Evolutionary conservation across 1,140 invertebrate species (phyloP).

Genomic region (Heliothis subflexa): DNA sequence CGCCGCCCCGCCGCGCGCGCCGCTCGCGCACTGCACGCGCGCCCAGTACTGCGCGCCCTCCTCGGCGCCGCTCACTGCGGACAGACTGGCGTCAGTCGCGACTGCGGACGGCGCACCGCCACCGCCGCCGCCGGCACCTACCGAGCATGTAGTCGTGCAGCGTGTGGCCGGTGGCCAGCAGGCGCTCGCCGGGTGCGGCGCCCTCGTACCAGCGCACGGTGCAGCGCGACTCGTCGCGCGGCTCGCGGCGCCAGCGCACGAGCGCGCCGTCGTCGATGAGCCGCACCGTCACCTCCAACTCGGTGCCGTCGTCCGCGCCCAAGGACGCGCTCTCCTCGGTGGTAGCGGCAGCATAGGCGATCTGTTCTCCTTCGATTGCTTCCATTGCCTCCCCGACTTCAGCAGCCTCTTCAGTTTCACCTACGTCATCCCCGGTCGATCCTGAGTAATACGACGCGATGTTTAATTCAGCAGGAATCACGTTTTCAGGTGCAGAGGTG

Average conservation of each 20-base stretch:
- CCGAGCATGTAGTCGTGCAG: slow-evolving; percentile 72
- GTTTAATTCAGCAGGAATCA: neutral
- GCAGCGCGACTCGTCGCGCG: slow-evolving; percentile 56
- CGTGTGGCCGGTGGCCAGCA: slow-evolving; percentile 65
- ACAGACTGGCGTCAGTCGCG: neutral
- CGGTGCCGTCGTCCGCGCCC: slow-evolving; percentile 46
- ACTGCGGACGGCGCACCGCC: neutral
- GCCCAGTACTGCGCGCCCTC: slow-evolving; percentile 73
- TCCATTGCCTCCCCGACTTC: slow-evolving; percentile 21
- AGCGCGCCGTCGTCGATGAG: slow-evolving; percentile 63
- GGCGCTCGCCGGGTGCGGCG: slow-evolving; percentile 56
- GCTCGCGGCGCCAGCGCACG: slow-evolving; percentile 60
- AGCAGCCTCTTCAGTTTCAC: neutral
- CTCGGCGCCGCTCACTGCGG: slow-evolving; percentile 65
- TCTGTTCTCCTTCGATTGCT: slow-evolving; percentile 5
- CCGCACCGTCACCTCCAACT: slow-evolving; percentile 65
- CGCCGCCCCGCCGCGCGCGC: slow-evolving; percentile 59
- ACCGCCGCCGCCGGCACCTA: slow-evolving; percentile 34
- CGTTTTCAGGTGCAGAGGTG: neutral
- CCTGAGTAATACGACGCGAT: neutral
- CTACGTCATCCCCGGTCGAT: slow-evolving; percentile 8
- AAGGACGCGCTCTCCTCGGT: slow-evolving; percentile 20
- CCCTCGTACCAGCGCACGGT: slow-evolving; percentile 71
- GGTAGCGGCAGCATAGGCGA: slow-evolving; percentile 31
- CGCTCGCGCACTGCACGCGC: slow-evolving; percentile 65